Base-by-base conservation (phyloP, 1,140 invertebrate species). In the Pseudomyrmex pallidus region DNA sequence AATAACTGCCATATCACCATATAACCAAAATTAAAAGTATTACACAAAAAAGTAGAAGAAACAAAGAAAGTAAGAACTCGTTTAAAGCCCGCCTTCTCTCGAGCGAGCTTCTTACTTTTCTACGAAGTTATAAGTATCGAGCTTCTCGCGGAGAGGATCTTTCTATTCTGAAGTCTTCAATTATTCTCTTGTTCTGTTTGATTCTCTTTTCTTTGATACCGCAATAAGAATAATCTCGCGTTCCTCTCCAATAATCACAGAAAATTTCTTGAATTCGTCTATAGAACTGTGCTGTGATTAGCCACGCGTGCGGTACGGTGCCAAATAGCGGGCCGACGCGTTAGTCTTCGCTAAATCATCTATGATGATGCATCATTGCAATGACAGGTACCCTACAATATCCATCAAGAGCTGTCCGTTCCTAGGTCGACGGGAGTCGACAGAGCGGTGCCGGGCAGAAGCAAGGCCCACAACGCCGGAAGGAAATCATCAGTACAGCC, bases 401-500 rank as follows among this genome's bases (percentile, higher is more conserved):
- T 89, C 87, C 89, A 89, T 91, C 90, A 86, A 77, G 82, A 50
- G 20, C 63, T 80, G 82, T 87, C 80, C 78, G 83, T 85, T 88
- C 70, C 85, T 87, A 87, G 63, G 87, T 84, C 62, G 70, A 70
- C 76, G 74, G 62, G 56, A 61, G 70, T 76, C 82, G 59, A 80
- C 76, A 70, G 59, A 52, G 70, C 64, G 68, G 70, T 78, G 59
- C 44, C 80, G 67, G 62, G 61, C 66, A 59, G 66, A 74, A 85
- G 83, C 74, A 70, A 82, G 82, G 72, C 50, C 67, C 70, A 74
- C 48, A 86, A 74, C 86, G 82, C 84, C 90, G 91, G 91, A 92
- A 92, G 91, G 91, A 92, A 92, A 90, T 90, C 90, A 92, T 92
- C 91, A 90, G 88, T 92, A 88, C 86, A 77, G 44, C 87, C 85